These are phyloP conservation scores for Atethmia centrago DNA, from an alignment of 2,888 invertebrate genomes.

Conservation along the genomic window DNA sequence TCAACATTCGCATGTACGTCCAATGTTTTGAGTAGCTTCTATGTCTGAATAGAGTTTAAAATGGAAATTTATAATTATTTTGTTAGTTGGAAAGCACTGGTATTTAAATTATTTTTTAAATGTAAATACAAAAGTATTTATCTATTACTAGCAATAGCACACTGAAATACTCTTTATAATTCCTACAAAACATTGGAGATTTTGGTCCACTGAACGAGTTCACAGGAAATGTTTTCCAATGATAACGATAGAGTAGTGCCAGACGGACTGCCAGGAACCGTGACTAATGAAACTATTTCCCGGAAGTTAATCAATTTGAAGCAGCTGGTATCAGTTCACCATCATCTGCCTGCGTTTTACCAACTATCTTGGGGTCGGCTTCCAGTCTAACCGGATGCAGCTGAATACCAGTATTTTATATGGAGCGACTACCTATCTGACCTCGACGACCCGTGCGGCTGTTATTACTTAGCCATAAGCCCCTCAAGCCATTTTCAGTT, in stretches of 20 bases:
- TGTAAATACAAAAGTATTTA: background rate
- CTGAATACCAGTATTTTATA: too few species aligned
- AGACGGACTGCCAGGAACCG: background rate
- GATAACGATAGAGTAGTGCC: too few species aligned
- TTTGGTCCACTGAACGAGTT: background rate
- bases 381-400: too few species aligned
- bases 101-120: background rate
- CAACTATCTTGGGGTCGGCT: too few species aligned
- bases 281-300: background rate
- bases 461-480: too few species aligned
- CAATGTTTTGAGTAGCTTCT: slow-evolving; percentile 3
- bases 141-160: background rate
- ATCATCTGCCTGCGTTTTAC: too few species aligned
- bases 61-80: background rate
- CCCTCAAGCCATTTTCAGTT: background rate
- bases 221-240: background rate
- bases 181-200: background rate
- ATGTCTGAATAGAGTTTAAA: background rate
- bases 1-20: slow-evolving; percentile 7
- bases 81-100: background rate
- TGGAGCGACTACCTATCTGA: too few species aligned
- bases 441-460: too few species aligned
- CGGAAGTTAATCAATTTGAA: background rate
- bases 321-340: too few species aligned
- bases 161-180: background rate